A percentile compares a stretch with the other conserved stretches of the same genome.
Conservation (phyloP, 2,797 vertebrate genomes). For the Coregonus ussuriensis region DNA sequence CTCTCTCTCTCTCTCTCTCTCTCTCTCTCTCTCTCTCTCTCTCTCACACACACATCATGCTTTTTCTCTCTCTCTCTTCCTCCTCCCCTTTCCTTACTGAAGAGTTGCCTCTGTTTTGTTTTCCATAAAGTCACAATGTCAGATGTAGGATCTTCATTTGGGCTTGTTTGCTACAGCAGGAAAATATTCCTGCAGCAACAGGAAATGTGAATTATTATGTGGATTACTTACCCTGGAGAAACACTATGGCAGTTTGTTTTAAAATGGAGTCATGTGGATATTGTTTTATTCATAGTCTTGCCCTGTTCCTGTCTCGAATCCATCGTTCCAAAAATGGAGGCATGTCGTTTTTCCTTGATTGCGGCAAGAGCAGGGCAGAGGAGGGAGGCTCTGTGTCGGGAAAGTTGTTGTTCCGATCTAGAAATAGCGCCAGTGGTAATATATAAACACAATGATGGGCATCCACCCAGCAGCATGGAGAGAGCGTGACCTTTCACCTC, state of each 20-base stretch:
- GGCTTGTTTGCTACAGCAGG: too few relatives aligned
- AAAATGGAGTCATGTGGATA: neutral
- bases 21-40: too few relatives aligned
- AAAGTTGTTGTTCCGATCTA: conserved; percentile 48
- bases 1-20: too few relatives aligned
- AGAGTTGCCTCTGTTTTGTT: too few relatives aligned
- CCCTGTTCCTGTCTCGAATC: conserved; percentile 27
- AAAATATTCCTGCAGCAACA: too few relatives aligned
- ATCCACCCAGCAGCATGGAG: conserved; percentile 44
- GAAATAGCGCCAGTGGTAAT: conserved; percentile 62
- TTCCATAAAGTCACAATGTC: too few relatives aligned
- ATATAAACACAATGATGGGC: conserved; percentile 61
- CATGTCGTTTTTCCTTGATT: conserved; percentile 25
- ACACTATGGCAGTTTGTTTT: neutral
- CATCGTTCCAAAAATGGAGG: conserved; percentile 31
- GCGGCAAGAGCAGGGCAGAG: conserved; percentile 12
- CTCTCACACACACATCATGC: too few relatives aligned
- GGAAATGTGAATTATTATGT: too few relatives aligned
- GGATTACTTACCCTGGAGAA: neutral
- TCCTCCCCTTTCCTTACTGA: neutral
- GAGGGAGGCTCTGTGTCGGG: conserved; percentile 33
- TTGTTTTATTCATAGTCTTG: neutral
- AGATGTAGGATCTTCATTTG: too few relatives aligned
- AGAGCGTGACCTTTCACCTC: conserved; percentile 62
- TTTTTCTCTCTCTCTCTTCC: too few relatives aligned